Conservation (phyloP, 2,797 vertebrate genomes). For the Diglossa cyanea region DNA sequence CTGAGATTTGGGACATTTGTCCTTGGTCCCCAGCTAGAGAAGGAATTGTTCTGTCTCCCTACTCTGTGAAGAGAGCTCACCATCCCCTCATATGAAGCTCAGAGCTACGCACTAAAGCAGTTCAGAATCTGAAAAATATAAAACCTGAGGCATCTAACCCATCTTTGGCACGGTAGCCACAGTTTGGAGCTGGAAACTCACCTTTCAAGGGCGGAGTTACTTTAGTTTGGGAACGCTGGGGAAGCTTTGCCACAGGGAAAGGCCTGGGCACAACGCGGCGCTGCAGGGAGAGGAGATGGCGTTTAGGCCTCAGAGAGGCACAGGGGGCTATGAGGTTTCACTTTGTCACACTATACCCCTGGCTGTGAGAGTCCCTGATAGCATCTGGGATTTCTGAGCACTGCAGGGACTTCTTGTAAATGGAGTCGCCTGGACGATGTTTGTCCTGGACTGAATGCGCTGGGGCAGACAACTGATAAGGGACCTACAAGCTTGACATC, state of each 20-base stretch:
- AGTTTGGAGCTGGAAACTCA: neutral
- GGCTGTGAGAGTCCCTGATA: slow-evolving; percentile 44
- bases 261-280: neutral
- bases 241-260: neutral
- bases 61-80: neutral
- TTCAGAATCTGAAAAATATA: neutral
- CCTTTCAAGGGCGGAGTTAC: neutral
- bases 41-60: neutral
- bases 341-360: slow-evolving; percentile 22
- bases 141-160: neutral
- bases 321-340: slow-evolving; percentile 62
- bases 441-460: slow-evolving; percentile 11
- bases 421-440: neutral
- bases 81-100: neutral
- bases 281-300: neutral
- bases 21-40: neutral
- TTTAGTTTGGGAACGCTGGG: fast-evolving
- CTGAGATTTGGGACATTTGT: fast-evolving
- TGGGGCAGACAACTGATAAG: slow-evolving; percentile 24
- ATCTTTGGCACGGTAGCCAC: fast-evolving
- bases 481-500: slow-evolving; percentile 45
- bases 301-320: neutral
- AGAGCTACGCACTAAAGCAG: neutral
- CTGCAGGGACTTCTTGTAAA: slow-evolving; percentile 11
- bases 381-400: slow-evolving; percentile 51